phyloP scores from a whole-genome alignment of 30 jellyfish, hydroid and myxozoan genomes.

The Rhopilema esculentum region DNA sequence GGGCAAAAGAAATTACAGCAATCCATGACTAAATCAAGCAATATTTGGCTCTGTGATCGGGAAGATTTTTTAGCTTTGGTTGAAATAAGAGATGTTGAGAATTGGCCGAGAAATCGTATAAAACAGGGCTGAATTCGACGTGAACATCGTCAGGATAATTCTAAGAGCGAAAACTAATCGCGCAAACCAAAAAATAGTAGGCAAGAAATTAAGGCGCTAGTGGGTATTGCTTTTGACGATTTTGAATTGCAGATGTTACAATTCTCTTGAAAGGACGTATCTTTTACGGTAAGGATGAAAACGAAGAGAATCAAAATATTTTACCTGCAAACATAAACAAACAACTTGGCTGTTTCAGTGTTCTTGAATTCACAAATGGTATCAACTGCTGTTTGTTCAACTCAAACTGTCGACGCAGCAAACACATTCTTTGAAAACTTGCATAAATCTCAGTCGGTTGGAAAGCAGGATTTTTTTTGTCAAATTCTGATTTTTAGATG shows the following conservation, averaged over 20 bases:
- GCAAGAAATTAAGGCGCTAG: not conserved
- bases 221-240: not conserved
- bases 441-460: not conserved
- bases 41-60: too few species aligned
- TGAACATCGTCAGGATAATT: too few species aligned
- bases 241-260: not conserved
- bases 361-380: not conserved
- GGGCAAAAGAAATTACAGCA: not conserved
- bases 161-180: too few species aligned
- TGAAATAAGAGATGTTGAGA: too few species aligned
- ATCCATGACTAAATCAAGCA: not conserved
- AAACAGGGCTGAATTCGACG: too few species aligned
- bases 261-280: not conserved
- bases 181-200: not conserved
- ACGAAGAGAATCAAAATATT: not conserved
- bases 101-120: too few species aligned
- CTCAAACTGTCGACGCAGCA: not conserved
- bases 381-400: not conserved
- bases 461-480: not conserved
- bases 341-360: not conserved
- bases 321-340: not conserved
- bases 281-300: not conserved
- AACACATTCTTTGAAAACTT: not conserved
- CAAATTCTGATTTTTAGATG: not conserved
- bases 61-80: too few species aligned